A percentile compares a stretch with the other conserved stretches of the same genome.
Conservation (phyloP, 2,888 invertebrate genomes). For the Hydroisotoma schaefferi region DNA sequence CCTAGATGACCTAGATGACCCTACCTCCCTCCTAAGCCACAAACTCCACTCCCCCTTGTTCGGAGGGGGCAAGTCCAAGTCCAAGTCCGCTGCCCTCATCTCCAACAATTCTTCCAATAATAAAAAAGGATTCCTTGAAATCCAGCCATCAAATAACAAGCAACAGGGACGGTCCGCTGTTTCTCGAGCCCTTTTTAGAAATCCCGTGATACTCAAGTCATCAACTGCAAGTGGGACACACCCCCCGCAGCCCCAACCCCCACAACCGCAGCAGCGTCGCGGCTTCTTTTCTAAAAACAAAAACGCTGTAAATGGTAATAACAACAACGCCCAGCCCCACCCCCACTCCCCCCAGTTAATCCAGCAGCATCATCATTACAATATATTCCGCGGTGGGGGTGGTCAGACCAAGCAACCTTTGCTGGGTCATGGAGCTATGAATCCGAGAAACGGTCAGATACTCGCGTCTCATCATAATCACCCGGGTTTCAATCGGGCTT, state of each 20-base stretch:
- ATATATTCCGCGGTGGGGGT: constrained; percentile 18
- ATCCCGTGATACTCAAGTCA: constrained; percentile 45
- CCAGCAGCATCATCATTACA: constrained; percentile 22
- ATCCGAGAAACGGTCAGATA: not conserved
- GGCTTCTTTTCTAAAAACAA: constrained; percentile 30
- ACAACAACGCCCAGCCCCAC: constrained; percentile 24
- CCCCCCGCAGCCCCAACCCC: constrained; percentile 9
- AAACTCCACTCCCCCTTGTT: constrained; percentile 26
- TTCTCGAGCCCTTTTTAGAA: constrained; percentile 38
- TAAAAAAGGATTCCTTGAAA: constrained; percentile 13
- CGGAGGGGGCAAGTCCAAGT: constrained; percentile 20
- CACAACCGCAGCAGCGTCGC: not conserved
- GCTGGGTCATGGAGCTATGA: not conserved
- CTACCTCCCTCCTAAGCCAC: constrained; percentile 19
- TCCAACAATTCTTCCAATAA: too few species aligned
- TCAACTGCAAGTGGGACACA: constrained; percentile 19
- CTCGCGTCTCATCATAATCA: too few species aligned
- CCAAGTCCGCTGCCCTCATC: constrained; percentile 24
- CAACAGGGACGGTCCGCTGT: constrained; percentile 16
- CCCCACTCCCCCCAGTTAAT: constrained; percentile 24
- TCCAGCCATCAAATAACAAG: constrained; percentile 18
- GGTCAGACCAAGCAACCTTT: not conserved
- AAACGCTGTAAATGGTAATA: constrained; percentile 26
- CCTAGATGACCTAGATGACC: constrained; percentile 16
- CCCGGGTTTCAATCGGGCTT: constrained; percentile 15